phyloP scores from a whole-genome alignment of 2,113 vertebrate species.

The Menidia beryllina region DNA sequence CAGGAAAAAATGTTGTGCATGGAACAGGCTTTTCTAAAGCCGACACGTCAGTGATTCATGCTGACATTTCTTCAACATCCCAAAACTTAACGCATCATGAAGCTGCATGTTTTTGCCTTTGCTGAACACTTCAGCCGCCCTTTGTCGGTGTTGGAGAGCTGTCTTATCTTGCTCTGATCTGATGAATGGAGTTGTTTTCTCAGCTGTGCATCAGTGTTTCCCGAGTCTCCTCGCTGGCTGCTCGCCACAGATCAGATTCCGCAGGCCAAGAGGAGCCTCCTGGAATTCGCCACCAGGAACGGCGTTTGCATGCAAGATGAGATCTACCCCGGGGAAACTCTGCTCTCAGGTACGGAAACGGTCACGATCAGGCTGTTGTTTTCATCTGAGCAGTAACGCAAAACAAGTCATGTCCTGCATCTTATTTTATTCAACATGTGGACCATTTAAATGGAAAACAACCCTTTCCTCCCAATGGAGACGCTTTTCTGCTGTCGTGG shows the following conservation, averaged over 20 bases:
- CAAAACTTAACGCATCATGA: too few relatives aligned
- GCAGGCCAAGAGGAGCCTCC: constrained; percentile 80
- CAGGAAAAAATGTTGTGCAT: too few relatives aligned
- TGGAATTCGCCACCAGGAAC: constrained; percentile 77
- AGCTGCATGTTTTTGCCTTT: neutral
- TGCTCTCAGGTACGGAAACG: constrained; percentile 76
- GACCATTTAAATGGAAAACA: too few relatives aligned
- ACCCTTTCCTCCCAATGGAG: too few relatives aligned
- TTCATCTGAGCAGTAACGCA: neutral
- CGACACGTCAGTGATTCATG: too few relatives aligned
- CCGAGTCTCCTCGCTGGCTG: constrained; percentile 91
- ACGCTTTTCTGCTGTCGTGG: too few relatives aligned
- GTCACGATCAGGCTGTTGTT: neutral
- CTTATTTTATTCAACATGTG: neutral
- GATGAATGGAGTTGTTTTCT: constrained; percentile 19
- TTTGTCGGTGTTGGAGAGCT: neutral
- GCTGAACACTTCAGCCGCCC: too few relatives aligned
- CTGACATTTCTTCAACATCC: too few relatives aligned
- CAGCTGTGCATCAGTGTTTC: constrained; percentile 87
- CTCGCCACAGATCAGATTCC: constrained; percentile 86
- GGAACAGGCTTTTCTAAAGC: too few relatives aligned
- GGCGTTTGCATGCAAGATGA: constrained; percentile 63
- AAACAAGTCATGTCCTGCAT: neutral
- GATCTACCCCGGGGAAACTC: constrained; percentile 67
- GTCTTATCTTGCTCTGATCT: neutral